Evolutionary conservation across 2,888 invertebrate genomes (phyloP).

Genomic region (Dichetophora obliterata): DNA sequence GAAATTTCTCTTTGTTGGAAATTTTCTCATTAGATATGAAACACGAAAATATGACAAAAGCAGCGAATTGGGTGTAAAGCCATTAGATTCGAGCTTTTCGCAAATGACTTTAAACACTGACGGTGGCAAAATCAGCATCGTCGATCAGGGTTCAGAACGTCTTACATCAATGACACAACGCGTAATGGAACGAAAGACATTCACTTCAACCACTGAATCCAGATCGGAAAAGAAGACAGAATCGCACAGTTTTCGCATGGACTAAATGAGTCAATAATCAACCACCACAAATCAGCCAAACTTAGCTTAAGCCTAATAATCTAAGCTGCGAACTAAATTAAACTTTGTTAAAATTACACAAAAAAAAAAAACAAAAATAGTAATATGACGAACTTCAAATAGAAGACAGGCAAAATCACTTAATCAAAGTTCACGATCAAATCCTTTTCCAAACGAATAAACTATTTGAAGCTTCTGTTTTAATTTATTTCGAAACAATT

Average conservation of each 20-base stretch:
- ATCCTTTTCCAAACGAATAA: neutral
- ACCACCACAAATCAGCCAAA: constrained; percentile 12
- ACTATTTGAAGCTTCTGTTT: neutral
- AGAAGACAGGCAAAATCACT: too few relatives aligned
- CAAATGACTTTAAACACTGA: constrained; percentile 66
- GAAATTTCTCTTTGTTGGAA: neutral
- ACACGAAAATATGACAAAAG: constrained; percentile 68
- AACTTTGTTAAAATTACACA: neutral
- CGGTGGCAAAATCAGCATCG: constrained; percentile 65
- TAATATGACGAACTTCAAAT: neutral
- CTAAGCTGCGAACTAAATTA: neutral
- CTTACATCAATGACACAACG: constrained; percentile 69
- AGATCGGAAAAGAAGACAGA: constrained; percentile 68
- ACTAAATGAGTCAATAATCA: constrained; percentile 52
- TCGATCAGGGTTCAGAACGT: constrained; percentile 68
- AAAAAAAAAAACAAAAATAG: neutral
- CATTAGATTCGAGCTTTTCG: constrained; percentile 66
- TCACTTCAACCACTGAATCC: constrained; percentile 68
- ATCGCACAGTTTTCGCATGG: constrained; percentile 69
- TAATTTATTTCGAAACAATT: neutral
- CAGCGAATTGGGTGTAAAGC: constrained; percentile 58
- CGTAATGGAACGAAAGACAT: constrained; percentile 69
- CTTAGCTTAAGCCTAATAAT: constrained; percentile 10
- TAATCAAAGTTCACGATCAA: neutral
- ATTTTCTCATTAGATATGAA: constrained; percentile 63